phyloP scores from a whole-genome alignment of 2,113 vertebrate genomes.

The Ellobius talpinus region DNA sequence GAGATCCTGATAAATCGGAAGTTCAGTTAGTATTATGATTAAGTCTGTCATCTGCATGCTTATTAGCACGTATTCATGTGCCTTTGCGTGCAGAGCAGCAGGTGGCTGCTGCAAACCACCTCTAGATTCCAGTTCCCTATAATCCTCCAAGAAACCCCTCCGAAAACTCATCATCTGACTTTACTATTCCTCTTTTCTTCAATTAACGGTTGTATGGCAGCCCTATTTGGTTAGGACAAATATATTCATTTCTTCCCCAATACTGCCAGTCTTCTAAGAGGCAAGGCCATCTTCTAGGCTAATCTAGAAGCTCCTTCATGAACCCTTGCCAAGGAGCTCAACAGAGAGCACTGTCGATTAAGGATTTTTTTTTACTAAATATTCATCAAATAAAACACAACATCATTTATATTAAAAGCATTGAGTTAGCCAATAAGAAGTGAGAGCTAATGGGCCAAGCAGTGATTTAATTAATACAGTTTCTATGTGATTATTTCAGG shows the following conservation, averaged over 20 bases:
- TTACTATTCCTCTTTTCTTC: conserved; percentile 37
- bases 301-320: not conserved
- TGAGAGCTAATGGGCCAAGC: too few species aligned
- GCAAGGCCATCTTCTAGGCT: not conserved
- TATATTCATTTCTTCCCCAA: not conserved
- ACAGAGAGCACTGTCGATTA: not conserved
- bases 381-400: conserved; percentile 34
- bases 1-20: not conserved
- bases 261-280: conserved; percentile 2
- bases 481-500: too few species aligned
- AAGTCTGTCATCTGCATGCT: not conserved
- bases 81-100: not conserved
- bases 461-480: too few species aligned
- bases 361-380: conserved; percentile 22
- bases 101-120: not conserved
- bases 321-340: not conserved
- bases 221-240: not conserved
- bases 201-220: not conserved
- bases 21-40: not conserved
- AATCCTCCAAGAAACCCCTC: not conserved
- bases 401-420: conserved; percentile 21
- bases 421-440: not conserved
- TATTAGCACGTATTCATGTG: not conserved
- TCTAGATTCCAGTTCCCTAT: conserved; percentile 25
- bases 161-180: not conserved